Base-by-base conservation (phyloP, 1,140 invertebrate species). In the Neotoxoptera formosana region DNA sequence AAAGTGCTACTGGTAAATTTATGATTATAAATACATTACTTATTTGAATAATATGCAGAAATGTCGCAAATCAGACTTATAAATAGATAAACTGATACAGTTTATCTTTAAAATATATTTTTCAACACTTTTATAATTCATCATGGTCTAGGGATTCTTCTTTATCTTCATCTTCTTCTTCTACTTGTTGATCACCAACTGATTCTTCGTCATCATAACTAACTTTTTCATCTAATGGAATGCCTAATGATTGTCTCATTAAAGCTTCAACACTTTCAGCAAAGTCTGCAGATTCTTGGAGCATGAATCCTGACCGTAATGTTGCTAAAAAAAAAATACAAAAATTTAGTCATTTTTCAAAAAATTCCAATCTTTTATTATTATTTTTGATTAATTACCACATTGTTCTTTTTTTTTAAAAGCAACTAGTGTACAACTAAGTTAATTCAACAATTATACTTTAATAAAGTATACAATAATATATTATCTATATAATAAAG, bases 191-290 rank as follows among this genome's bases (percentile, higher is more conserved):
- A 21, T 93, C 81, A 41, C 36, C 9, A 51, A 93, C 34, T 23
- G 34, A 34, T 56, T 93, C 91, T n/a, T 93, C 91, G 45, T 93
- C 91, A 30, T 93, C 91, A 41, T 86, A 93, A 94, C 95, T 94
- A 95, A 97, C 96, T 94, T 96, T 96, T 94, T 98, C 98, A 94
- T 98, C 97, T 25, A 97, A 94, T 20, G 98, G 95, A 83, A 99
- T 96, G n/a, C 98, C 97, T 48, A 99, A 95, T 2, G 96, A 97
- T 94, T 98, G 96, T 84, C 97, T 95, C 96, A 99, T 96, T 96
- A 99, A 97, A n/a, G 95, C 95, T 95, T 99, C 99, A 34, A 99
- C 97, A 94, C 97, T 97, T 14, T 97, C 96, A 1, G 98, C 98
- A 96, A 99, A 99, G 48, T 96, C 96, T 8, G 97, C 96, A 0